Percentiles rank a stretch among this genome's conserved stretches.
Conservation (phyloP, 1,140 invertebrate genomes). For the Tetragonula clypearis region DNA sequence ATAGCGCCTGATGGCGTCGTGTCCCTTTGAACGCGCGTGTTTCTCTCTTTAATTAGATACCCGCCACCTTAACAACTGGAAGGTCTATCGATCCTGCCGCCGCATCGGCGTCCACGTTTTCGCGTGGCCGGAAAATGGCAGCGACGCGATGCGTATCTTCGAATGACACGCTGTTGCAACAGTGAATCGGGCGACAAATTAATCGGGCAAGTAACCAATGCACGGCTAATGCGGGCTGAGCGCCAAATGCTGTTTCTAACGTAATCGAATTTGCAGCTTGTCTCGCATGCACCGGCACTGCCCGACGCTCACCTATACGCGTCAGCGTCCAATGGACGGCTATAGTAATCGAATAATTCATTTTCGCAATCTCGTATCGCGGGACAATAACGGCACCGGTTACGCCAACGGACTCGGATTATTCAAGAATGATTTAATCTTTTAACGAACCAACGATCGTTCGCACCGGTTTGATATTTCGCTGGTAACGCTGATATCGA, state of each 20-base stretch:
- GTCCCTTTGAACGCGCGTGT: neutral
- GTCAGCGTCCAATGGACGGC: conserved; percentile 35
- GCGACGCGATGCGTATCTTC: conserved; percentile 8
- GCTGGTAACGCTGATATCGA: neutral
- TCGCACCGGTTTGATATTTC: neutral
- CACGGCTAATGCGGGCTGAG: conserved; percentile 56
- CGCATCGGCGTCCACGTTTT: neutral
- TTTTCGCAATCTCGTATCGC: conserved; percentile 46
- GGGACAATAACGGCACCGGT: conserved; percentile 28
- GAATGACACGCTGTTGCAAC: conserved; percentile 28
- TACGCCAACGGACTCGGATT: neutral
- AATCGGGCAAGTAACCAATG: conserved; percentile 61
- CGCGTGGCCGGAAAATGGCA: neutral
- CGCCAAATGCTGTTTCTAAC: conserved; percentile 68
- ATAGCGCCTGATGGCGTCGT: neutral
- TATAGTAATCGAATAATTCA: conserved; percentile 54
- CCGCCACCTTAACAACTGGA: neutral
- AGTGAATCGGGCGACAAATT: conserved; percentile 64
- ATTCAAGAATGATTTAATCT: conserved; percentile 37
- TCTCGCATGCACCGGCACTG: conserved; percentile 16
- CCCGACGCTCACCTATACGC: conserved; percentile 26
- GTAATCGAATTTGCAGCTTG: conserved; percentile 70
- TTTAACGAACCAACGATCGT: neutral
- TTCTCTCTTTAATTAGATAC: conserved; percentile 33
- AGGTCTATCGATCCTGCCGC: neutral